phyloP scores from a whole-genome alignment of 2,888 invertebrate species.

The Epinotia ramella region DNA sequence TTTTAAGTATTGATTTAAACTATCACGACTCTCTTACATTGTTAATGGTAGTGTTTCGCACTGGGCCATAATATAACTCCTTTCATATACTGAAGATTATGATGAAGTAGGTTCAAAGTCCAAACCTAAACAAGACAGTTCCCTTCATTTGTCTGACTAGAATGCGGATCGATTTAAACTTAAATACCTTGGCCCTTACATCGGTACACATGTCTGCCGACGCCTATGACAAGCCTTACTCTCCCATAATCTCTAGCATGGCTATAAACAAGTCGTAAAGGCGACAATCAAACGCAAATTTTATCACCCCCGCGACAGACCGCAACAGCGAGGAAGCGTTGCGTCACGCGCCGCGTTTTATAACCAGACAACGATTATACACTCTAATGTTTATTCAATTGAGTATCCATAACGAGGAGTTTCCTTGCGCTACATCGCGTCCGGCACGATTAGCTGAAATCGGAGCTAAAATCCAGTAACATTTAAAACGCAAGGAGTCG shows the following conservation, averaged over 20 bases:
- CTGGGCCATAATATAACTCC: no score
- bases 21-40: no score
- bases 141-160: no score
- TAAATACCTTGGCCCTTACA: neutral
- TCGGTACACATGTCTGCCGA: neutral
- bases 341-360: conserved; percentile 30
- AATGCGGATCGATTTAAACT: no score
- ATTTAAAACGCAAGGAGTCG: no score
- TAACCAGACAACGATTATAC: conserved; percentile 28
- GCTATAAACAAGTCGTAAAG: conserved; percentile 22
- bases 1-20: no score
- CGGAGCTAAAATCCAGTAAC: no score
- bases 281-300: conserved; percentile 20
- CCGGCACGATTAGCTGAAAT: neutral
- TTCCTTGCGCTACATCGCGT: neutral
- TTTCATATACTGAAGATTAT: no score
- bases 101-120: no score
- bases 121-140: no score
- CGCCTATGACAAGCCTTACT: neutral
- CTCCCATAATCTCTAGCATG: neutral
- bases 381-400: conserved; percentile 27
- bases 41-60: no score
- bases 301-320: conserved; percentile 31
- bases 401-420: conserved; percentile 9
- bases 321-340: conserved; percentile 38